These are phyloP conservation scores for Motacilla alba DNA, from an alignment of 2,113 vertebrate species.

Conservation along the genomic window DNA sequence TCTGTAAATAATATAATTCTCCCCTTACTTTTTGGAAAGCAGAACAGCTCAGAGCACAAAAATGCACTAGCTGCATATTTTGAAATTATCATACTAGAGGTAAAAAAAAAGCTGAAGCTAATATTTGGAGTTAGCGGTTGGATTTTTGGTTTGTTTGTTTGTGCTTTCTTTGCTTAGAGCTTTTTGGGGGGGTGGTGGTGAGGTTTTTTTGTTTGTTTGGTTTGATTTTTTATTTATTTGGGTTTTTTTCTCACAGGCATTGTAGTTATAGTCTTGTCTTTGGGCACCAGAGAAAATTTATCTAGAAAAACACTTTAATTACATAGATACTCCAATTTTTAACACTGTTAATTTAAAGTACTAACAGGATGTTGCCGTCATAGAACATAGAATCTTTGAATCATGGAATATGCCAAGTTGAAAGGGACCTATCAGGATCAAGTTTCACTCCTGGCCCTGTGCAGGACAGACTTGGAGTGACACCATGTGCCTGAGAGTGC, in stretches of 20 bases:
- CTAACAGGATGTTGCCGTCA: not conserved
- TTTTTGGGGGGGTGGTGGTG: no score
- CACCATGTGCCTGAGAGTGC: accelerated
- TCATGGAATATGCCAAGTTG: not conserved
- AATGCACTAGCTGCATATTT: not conserved
- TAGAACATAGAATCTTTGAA: not conserved
- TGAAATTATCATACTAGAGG: not conserved
- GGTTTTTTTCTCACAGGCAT: not conserved
- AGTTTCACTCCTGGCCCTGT: not conserved
- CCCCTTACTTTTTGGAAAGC: not conserved
- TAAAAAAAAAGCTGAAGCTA: not conserved
- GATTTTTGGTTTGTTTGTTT: not conserved
- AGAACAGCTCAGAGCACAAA: not conserved
- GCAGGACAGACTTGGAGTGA: not conserved
- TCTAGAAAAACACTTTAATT: not conserved
- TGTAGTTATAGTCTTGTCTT: not conserved
- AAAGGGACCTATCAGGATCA: accelerated
- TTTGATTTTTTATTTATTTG: not conserved
- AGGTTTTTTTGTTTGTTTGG: not conserved
- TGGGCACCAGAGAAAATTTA: not conserved
- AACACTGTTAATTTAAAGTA: not conserved
- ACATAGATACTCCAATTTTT: not conserved
- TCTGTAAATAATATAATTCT: not conserved
- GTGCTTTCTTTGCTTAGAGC: not conserved
- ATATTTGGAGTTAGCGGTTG: not conserved